Base-by-base conservation (phyloP, 2,888 invertebrate genomes). In the Lasius platythorax region DNA sequence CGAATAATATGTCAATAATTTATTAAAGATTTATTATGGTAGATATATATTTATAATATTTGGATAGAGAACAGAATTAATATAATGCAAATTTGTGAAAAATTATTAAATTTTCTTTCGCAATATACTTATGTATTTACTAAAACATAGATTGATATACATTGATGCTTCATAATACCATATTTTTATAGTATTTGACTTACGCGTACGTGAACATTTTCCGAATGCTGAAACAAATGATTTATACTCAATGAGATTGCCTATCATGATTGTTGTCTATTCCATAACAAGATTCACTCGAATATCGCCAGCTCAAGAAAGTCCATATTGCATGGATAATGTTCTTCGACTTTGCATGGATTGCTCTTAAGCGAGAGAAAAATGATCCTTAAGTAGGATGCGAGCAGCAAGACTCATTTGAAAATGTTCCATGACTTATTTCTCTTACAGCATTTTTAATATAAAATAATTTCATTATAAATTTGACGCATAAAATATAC, bases 321-420 rank as follows among this genome's bases (percentile, higher is more conserved):
- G 40, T 56, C 28, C n/a, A 30, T 67, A 78, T 78, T 40, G 30
- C 30, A 30, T 56, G 40, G 76, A 78, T 78, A 56, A 67, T 56
- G 30, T 67, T 40, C 64, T 64, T 76, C 12, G 53, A 78, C 67
- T 78, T 64, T 2, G 37, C 67, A 28, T n/a, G 53, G 67, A 56
- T 40, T 43, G 28, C 30, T 68, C 5, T 40, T 53, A 28, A 68
- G 23, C 30, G 40, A 78, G 67, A 67, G 53, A 56, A 76, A 78
- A 78, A 43, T 76, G 28, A 18, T 66, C 8, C 15, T 56, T 68
- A 78, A 78, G 23, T 70, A 68, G n/a, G 30, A 68, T 58, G n/a
- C 56, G 56, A 18, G 23, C 23, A 74, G 75, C 23, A 40, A 43
- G 56, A 78, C 56, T 56, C 28, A 43, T 23, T 68, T n/a, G n/a